A percentile compares a stretch with the other conserved stretches of the same genome.
phyloP scores from a whole-genome alignment of 2,888 invertebrate species.

The Trilocha varians region DNA sequence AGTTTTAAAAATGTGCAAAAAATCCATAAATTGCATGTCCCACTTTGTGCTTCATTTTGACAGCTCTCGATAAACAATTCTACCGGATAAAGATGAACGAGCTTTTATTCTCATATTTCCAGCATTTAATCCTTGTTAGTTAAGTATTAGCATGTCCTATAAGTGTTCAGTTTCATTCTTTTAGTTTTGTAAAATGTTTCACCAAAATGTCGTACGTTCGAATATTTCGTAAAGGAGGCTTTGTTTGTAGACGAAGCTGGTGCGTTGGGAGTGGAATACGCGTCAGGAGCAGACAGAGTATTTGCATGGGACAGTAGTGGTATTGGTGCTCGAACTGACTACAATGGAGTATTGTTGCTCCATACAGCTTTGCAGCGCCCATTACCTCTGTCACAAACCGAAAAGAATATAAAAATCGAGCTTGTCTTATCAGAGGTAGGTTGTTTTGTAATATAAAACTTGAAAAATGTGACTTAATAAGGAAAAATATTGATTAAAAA shows the following conservation, averaged over 20 bases:
- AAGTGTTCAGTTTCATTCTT: no score
- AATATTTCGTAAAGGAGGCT: slow-evolving; percentile 13
- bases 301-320: slow-evolving; percentile 87
- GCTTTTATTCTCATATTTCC: not conserved
- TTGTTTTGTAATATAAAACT: no score
- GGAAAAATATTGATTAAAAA: no score
- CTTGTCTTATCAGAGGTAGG: slow-evolving; percentile 88
- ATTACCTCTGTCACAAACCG: slow-evolving; percentile 79
- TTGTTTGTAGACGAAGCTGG: slow-evolving; percentile 74
- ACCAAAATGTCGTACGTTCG: no score
- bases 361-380: slow-evolving; percentile 92
- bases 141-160: slow-evolving; percentile 5
- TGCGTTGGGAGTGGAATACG: slow-evolving; percentile 81
- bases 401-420: slow-evolving; percentile 87
- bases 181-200: no score
- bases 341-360: slow-evolving; percentile 90
- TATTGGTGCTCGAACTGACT: slow-evolving; percentile 89
- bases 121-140: slow-evolving; percentile 4
- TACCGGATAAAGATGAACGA: slow-evolving; percentile 20
- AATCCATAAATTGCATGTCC: slow-evolving; percentile 38
- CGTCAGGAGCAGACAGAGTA: slow-evolving; percentile 85
- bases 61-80: slow-evolving; percentile 66
- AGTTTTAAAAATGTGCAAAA: not conserved
- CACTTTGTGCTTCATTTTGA: slow-evolving; percentile 62
- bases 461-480: no score